A percentile compares a stretch with the other conserved stretches of the same genome.
These are phyloP conservation scores for Clanis bilineata DNA, from an alignment of 2,888 invertebrate species.

Conservation along the genomic window DNA sequence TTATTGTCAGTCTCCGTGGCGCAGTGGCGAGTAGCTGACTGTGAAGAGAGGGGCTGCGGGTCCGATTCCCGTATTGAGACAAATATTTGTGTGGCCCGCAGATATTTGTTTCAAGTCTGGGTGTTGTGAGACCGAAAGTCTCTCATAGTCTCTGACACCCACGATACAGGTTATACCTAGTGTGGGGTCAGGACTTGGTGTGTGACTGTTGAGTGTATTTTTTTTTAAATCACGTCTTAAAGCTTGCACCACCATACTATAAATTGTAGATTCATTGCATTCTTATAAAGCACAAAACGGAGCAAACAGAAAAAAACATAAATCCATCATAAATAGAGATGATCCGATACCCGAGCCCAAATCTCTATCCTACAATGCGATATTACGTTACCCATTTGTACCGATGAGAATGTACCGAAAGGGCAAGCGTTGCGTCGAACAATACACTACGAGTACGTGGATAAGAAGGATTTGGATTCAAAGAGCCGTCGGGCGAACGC, in stretches of 20 bases:
- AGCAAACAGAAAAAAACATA: slow-evolving; percentile 30
- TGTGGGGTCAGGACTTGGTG: too few species aligned
- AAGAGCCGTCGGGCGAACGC: slow-evolving; percentile 48
- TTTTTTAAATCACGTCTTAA: too few species aligned
- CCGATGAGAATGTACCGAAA: slow-evolving; percentile 32
- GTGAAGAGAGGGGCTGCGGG: too few species aligned
- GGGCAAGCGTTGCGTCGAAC: slow-evolving; percentile 54
- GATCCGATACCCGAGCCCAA: slow-evolving; percentile 56
- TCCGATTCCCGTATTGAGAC: too few species aligned
- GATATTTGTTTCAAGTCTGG: too few species aligned
- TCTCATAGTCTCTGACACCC: too few species aligned
- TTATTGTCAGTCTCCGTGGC: too few species aligned
- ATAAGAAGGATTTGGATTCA: slow-evolving; percentile 75
- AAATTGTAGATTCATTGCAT: background rate
- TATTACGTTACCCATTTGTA: slow-evolving; percentile 66
- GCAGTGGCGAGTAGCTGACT: too few species aligned
- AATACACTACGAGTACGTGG: slow-evolving; percentile 72
- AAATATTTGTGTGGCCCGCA: too few species aligned
- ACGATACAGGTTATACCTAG: too few species aligned
- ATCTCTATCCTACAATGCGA: slow-evolving; percentile 61
- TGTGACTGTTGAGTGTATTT: too few species aligned
- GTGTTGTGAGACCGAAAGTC: too few species aligned
- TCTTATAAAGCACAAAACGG: slow-evolving; percentile 7
- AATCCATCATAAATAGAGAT: slow-evolving; percentile 39
- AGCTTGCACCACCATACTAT: background rate